phyloP scores from a whole-genome alignment of 2,888 invertebrate species.

The Cybosia mesomella region DNA sequence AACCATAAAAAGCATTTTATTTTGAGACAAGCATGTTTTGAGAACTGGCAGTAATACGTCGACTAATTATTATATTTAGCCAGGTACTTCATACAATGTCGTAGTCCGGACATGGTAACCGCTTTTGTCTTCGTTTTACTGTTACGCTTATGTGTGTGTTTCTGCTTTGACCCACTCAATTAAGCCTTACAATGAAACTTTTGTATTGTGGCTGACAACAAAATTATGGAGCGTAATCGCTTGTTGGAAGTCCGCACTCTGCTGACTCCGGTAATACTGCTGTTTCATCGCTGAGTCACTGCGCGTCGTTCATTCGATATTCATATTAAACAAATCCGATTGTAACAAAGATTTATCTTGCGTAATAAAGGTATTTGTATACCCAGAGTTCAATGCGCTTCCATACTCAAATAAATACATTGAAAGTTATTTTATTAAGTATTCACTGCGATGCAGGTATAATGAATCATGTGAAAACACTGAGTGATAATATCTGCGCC shows the following conservation, averaged over 20 bases:
- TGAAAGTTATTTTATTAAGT: slow-evolving; percentile 59
- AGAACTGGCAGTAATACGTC: not conserved
- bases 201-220: slow-evolving; percentile 54
- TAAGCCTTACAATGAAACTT: slow-evolving; percentile 56
- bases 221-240: slow-evolving; percentile 56
- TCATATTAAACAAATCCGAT: slow-evolving; percentile 73
- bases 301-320: slow-evolving; percentile 65
- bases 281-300: slow-evolving; percentile 62
- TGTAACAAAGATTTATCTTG: slow-evolving; percentile 73
- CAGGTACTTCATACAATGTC: slow-evolving; percentile 29
- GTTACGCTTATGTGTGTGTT: slow-evolving; percentile 34
- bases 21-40: not conserved
- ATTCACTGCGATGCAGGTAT: slow-evolving; percentile 47
- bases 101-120: slow-evolving; percentile 28
- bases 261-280: slow-evolving; percentile 56
- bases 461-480: slow-evolving; percentile 56
- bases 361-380: slow-evolving; percentile 71
- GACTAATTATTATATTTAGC: slow-evolving; percentile 21
- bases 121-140: slow-evolving; percentile 43
- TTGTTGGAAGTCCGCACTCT: slow-evolving; percentile 49
- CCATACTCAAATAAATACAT: slow-evolving; percentile 67
- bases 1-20: not conserved
- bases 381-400: slow-evolving; percentile 54
- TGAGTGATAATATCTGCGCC: slow-evolving; percentile 51
- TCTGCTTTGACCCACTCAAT: slow-evolving; percentile 56